Evolutionary conservation across 2,797 vertebrate species (phyloP), one percentile per base, ranked within the genome.

Genomic region (Petrocephalus sullivani): DNA sequence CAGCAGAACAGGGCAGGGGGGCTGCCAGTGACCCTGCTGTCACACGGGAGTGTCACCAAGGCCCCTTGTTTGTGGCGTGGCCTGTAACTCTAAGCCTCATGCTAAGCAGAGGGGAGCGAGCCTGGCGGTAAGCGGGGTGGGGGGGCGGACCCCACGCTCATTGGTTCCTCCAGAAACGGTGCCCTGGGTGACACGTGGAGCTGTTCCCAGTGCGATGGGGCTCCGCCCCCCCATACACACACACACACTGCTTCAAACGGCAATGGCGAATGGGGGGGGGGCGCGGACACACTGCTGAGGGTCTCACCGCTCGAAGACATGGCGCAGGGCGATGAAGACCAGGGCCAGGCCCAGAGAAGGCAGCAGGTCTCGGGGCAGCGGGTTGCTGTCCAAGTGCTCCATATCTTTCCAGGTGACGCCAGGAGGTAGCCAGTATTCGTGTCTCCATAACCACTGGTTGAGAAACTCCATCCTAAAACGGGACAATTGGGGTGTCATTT

Each of bases 391-490:
- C 71, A 46, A 5, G n/a, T 78, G 93, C 0, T 96, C 94, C 96
- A 98, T 95, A 91, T 98, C 96, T 83, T 91, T 92, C 97, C 97
- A 98, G 78, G 94, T 96, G 90, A 97, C 93, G 58, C 96, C 97
- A 0, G 97, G 96, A 64, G 97, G 97, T 58, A 98, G 95, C 97
- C 97, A 98, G 91, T 94, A 96, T 57, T 97, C 95, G 0, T 96
- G 93, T 89, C 91, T 94, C 97, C 97, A 98, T 0, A 97, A 56
- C 95, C 96, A 96, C 37, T 94, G 89, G 0, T 93, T 91, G 51
- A 98, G 90, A 83, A 95, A 46, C 9, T 95, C 93, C 97, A 98
- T 97, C 91, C 92, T 95, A 89, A 87, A 89, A 85, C 4, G 2
- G 19, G 19, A 88, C 41, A 75, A 58, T 41, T 5, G 23, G 53